These are phyloP conservation scores for Otis tarda DNA, from an alignment of 2,113 vertebrate genomes.

Conservation along the genomic window DNA sequence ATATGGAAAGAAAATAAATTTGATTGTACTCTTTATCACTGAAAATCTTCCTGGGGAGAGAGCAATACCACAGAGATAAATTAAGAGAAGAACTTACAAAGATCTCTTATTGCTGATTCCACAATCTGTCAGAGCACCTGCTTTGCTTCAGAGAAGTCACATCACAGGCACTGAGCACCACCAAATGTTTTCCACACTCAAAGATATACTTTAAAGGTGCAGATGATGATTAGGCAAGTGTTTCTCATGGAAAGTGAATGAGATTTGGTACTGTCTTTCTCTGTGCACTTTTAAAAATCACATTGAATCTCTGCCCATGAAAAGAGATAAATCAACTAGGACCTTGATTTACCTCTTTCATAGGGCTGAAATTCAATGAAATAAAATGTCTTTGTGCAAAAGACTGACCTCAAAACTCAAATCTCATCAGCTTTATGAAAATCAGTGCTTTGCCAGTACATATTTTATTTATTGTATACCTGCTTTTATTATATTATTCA, in stretches of 20 bases:
- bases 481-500: not conserved
- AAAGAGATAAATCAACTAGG: not conserved
- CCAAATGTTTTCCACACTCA: not conserved
- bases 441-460: not conserved
- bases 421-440: not conserved
- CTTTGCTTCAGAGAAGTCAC: not conserved
- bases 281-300: not conserved
- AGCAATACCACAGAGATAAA: not conserved
- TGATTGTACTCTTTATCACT: not conserved
- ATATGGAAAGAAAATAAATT: not conserved
- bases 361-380: not conserved
- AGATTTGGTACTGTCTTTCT: not conserved
- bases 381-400: not conserved
- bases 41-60: not conserved
- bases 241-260: not conserved
- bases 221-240: not conserved
- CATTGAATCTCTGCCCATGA: not conserved
- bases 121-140: not conserved
- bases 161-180: not conserved
- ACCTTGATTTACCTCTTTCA: not conserved
- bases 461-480: not conserved
- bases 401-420: not conserved
- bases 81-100: not conserved
- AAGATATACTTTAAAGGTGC: not conserved
- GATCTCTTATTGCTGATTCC: not conserved